Conservation (phyloP, 2,113 vertebrate species). For the Caracal caracal region DNA sequence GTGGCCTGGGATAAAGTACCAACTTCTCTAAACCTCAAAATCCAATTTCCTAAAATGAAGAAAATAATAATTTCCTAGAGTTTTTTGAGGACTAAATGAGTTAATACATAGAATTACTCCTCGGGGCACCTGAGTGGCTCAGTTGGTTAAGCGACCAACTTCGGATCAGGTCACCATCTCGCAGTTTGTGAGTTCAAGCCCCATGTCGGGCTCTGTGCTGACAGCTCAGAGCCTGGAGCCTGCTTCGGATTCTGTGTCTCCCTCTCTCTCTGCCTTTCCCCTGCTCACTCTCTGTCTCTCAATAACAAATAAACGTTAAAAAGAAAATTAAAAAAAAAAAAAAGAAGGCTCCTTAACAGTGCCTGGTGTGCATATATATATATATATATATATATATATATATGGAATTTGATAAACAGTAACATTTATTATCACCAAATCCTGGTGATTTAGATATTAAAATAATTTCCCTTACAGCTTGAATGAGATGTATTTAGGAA, state of each 20-base stretch:
- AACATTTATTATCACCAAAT: background rate
- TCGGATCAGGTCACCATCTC: too few species aligned
- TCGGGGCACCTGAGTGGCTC: too few species aligned
- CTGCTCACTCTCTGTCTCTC: too few species aligned
- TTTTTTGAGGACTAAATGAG: background rate
- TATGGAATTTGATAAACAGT: background rate
- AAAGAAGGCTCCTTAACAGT: background rate
- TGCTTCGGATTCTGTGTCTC: too few species aligned
- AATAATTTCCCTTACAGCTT: background rate
- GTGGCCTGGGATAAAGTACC: background rate
- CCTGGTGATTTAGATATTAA: background rate
- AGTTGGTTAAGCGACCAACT: too few species aligned
- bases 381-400: too few species aligned
- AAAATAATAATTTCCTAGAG: background rate
- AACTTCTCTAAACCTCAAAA: slow-evolving; percentile 14
- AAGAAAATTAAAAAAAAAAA: too few species aligned
- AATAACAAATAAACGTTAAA: too few species aligned
- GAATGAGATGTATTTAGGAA: slow-evolving; percentile 4
- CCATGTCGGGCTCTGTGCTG: too few species aligned
- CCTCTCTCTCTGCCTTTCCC: too few species aligned
- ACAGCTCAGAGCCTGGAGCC: too few species aligned
- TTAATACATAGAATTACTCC: background rate
- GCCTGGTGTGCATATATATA: background rate
- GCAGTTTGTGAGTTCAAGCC: too few species aligned
- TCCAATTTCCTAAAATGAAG: background rate